phyloP scores from a whole-genome alignment of 2,888 invertebrate genomes.

The Drosophila rellima region DNA sequence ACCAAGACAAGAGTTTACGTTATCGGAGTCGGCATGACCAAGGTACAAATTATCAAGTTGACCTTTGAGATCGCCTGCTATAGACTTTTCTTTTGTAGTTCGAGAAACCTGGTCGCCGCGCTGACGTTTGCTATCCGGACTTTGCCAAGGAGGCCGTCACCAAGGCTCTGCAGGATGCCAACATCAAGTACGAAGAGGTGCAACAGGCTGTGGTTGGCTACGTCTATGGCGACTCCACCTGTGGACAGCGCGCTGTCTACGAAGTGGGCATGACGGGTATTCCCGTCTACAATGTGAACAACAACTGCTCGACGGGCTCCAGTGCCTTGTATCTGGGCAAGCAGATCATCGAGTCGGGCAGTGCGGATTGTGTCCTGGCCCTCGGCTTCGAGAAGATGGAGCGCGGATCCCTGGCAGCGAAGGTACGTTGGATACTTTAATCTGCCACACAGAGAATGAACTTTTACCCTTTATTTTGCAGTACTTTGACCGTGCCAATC shows the following conservation, averaged over 20 bases:
- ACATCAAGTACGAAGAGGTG: slow-evolving; percentile 90
- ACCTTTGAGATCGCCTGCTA: slow-evolving; percentile 51
- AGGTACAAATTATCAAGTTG: slow-evolving; percentile 87
- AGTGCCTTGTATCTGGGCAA: slow-evolving; percentile 96
- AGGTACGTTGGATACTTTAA: slow-evolving; percentile 85
- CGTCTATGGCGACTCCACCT: slow-evolving; percentile 97
- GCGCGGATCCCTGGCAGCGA: slow-evolving; percentile 92
- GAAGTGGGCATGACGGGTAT: slow-evolving; percentile 98
- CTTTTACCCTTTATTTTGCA: slow-evolving; percentile 86
- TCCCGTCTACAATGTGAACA: slow-evolving; percentile 99
- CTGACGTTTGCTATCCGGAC: slow-evolving; percentile 96
- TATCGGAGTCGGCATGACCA: slow-evolving; percentile 99
- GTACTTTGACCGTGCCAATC: slow-evolving; percentile 94
- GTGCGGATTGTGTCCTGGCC: slow-evolving; percentile 95
- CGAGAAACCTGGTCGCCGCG: slow-evolving; percentile 94
- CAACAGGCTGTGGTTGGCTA: slow-evolving; percentile 97
- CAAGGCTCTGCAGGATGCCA: slow-evolving; percentile 94
- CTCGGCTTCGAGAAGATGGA: slow-evolving; percentile 99
- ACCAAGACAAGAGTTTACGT: slow-evolving; percentile 90
- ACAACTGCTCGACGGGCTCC: slow-evolving; percentile 99
- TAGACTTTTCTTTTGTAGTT: slow-evolving; percentile 87
- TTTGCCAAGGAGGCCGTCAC: slow-evolving; percentile 97
- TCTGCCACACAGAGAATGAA: too few species aligned
- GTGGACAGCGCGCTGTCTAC: slow-evolving; percentile 96
- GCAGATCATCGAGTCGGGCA: slow-evolving; percentile 95